Conservation (phyloP, 2,113 vertebrate species). For the Etheostoma spectabile region DNA sequence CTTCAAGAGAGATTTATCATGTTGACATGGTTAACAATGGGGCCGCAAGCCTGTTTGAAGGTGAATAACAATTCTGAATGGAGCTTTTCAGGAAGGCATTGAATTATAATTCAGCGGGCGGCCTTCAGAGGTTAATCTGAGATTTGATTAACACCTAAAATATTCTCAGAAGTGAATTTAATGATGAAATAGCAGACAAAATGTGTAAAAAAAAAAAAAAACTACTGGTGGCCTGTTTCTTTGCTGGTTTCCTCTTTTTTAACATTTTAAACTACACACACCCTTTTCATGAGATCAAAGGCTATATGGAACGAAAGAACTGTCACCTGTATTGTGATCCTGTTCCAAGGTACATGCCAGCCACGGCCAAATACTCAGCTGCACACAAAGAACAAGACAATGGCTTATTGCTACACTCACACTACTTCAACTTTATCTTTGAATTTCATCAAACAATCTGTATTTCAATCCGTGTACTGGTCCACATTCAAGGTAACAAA, state of each 20-base stretch:
- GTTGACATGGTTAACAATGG: constrained; percentile 15
- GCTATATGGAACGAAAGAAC: neutral
- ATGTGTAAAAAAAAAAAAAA: too few species aligned
- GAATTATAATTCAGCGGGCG: neutral
- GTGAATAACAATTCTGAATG: constrained; percentile 31
- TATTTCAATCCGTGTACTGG: neutral
- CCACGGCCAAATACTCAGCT: neutral
- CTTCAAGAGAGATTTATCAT: constrained; percentile 18
- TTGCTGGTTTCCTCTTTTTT: too few species aligned
- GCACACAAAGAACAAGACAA: neutral
- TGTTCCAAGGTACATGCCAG: too few species aligned
- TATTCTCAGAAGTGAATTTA: too few species aligned
- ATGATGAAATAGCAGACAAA: too few species aligned
- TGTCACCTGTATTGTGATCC: too few species aligned
- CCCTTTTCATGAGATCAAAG: neutral
- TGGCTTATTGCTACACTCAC: neutral
- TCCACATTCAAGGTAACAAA: neutral
- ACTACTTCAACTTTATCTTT: neutral
- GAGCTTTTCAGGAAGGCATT: constrained; percentile 23
- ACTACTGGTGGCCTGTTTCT: too few species aligned
- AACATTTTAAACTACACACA: too few species aligned
- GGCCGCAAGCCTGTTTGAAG: constrained; percentile 26
- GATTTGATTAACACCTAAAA: too few species aligned
- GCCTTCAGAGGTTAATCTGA: too few species aligned
- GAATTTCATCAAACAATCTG: constrained; percentile 17